Evolutionary conservation across 2,113 vertebrate genomes (phyloP), one percentile per base, ranked within the genome.

Genomic region (Mystacornis crossleyi): DNA sequence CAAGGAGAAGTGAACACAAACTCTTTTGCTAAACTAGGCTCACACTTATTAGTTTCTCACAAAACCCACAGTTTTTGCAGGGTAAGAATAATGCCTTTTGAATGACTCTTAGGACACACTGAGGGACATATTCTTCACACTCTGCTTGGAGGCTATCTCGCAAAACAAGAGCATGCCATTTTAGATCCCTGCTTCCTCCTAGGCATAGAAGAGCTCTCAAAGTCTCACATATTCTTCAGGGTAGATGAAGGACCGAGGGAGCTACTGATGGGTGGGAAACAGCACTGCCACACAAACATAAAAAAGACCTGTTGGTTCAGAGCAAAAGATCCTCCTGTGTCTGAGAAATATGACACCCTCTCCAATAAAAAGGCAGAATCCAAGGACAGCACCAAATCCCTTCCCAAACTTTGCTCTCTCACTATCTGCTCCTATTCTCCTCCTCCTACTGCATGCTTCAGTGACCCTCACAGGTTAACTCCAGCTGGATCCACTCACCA

Each of bases 401-500:
- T 61, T 67, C 77, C 57, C 54, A 53, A 67, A 61, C 25, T 50
- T 4, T 45, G 57, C 6, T 24, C 55, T 29, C 24, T 14, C 18
- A 14, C 48, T 64, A 5, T 29, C 20, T 28, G 20, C 18, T 73
- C 58, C 38, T 58, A 88, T 91, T 70, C 71, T 73, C n/a, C 83
- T 93, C 34, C 62, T 90, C 34, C 6, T 77, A 90, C 67, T 74
- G 10, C 29, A 29, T 29, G n/a, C 48, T 69, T 70, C 55, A 70
- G 51, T 55, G 81, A 84, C 43, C 67, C 62, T 86, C 64, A 60
- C n/a, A 71, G 60, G 90, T 90, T 92, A 78, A 74, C 38, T 81
- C 79, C 95, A 96, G 95, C 95, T 94, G 90, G 60, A 74, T 86
- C 75, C 60, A 55, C 72, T 96, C 90, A 85, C 55, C 60, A 78